Conservation (phyloP, 2,797 vertebrate genomes). For the Glyptemys insculpta region DNA sequence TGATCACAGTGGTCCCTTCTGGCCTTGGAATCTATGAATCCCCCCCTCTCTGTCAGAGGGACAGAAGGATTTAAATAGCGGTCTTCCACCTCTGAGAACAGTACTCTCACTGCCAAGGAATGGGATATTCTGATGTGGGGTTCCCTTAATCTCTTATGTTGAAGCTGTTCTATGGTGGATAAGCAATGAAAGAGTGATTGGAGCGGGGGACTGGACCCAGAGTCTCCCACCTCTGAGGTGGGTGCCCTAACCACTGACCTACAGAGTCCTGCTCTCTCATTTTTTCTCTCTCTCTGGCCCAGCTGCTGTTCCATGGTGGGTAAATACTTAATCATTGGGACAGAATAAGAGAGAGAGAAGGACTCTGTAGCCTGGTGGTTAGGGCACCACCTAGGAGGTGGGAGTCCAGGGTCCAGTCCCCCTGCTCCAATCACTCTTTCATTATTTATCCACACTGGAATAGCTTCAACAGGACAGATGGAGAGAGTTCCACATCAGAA, state of each 20-base stretch:
- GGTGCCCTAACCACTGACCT: background rate
- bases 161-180: background rate
- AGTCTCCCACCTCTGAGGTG: background rate
- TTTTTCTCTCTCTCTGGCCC: background rate
- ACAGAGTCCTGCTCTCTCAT: background rate
- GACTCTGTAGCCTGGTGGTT: background rate
- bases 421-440: background rate
- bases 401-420: background rate
- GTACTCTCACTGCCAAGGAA: background rate
- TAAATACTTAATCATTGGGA: background rate
- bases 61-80: too few relatives aligned
- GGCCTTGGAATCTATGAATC: too few relatives aligned
- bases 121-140: background rate
- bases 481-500: background rate
- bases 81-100: too few relatives aligned
- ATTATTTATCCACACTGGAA: background rate
- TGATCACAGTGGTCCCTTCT: too few relatives aligned
- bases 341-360: background rate
- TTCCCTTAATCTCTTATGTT: background rate
- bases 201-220: background rate
- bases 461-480: background rate
- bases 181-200: background rate
- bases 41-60: too few relatives aligned
- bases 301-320: background rate
- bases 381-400: background rate